phyloP scores from a whole-genome alignment of 2,888 invertebrate species.

The Athalia circularis region DNA sequence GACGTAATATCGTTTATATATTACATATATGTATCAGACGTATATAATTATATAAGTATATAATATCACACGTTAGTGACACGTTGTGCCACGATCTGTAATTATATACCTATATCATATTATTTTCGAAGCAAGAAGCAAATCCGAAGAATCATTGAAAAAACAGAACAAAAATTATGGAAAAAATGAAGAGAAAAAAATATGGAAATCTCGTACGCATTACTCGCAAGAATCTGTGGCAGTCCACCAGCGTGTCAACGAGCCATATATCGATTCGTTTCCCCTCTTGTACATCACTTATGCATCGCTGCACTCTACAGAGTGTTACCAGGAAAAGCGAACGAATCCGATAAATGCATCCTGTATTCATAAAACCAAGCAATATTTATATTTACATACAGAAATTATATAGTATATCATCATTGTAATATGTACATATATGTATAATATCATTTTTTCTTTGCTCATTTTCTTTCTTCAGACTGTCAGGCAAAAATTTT shows the following conservation, averaged over 20 bases:
- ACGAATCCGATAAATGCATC: conserved; percentile 15
- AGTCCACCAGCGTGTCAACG: conserved; percentile 35
- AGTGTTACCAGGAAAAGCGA: conserved; percentile 14
- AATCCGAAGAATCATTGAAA: neutral
- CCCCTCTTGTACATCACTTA: conserved; percentile 34
- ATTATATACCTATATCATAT: conserved; percentile 1
- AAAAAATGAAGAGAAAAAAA: neutral
- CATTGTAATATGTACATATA: neutral
- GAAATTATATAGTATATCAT: neutral
- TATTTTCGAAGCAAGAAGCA: neutral
- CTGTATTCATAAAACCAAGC: conserved; percentile 42
- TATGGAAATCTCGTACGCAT: conserved; percentile 1
- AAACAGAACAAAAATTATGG: neutral
- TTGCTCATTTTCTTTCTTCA: neutral
- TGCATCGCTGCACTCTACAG: conserved; percentile 42
- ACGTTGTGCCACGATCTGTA: conserved; percentile 17
- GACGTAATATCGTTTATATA: too few species aligned
- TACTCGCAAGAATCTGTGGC: conserved; percentile 27
- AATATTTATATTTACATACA: conserved; percentile 28
- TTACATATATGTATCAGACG: neutral
- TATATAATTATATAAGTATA: conserved; percentile 15
- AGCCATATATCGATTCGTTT: conserved; percentile 40
- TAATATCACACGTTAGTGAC: neutral
- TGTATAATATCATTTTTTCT: neutral
- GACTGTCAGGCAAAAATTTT: too few species aligned